Evolutionary conservation across 2,113 vertebrate species (phyloP).

Genomic region (Aldabrachelys gigantea): DNA sequence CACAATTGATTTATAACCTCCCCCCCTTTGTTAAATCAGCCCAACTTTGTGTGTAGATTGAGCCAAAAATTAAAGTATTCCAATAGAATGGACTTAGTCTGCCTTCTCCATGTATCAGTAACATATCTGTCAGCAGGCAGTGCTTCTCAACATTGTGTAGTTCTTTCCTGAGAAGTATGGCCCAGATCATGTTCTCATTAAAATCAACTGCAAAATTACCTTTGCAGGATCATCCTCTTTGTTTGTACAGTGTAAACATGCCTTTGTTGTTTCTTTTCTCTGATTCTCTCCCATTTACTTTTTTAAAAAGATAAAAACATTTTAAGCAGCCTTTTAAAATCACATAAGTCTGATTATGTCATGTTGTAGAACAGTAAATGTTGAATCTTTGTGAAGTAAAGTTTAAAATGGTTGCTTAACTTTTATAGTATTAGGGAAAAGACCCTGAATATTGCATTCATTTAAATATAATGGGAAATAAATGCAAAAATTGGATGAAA

Average conservation of each 20-base stretch:
- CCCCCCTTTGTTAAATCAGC: neutral
- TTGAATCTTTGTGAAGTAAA: constrained; percentile 54
- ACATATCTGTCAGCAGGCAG: neutral
- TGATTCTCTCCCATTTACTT: neutral
- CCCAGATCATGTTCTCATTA: neutral
- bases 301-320: constrained; percentile 2
- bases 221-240: neutral
- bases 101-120: neutral
- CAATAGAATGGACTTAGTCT: fast-evolving
- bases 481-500: constrained; percentile 71
- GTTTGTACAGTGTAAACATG: neutral
- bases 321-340: constrained; percentile 25
- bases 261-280: neutral
- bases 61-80: fast-evolving
- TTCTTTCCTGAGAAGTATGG: neutral
- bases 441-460: constrained; percentile 40
- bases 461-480: constrained; percentile 76
- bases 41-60: neutral
- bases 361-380: constrained; percentile 28
- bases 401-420: constrained; percentile 68
- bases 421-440: constrained; percentile 59
- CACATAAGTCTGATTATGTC: constrained; percentile 42
- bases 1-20: fast-evolving
- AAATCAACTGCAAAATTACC: neutral
- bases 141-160: neutral